Percentiles rank a stretch among this genome's conserved stretches.
Evolutionary conservation across 2,797 vertebrate genomes (phyloP).

Genomic region (Geotrypetes seraphini): DNA sequence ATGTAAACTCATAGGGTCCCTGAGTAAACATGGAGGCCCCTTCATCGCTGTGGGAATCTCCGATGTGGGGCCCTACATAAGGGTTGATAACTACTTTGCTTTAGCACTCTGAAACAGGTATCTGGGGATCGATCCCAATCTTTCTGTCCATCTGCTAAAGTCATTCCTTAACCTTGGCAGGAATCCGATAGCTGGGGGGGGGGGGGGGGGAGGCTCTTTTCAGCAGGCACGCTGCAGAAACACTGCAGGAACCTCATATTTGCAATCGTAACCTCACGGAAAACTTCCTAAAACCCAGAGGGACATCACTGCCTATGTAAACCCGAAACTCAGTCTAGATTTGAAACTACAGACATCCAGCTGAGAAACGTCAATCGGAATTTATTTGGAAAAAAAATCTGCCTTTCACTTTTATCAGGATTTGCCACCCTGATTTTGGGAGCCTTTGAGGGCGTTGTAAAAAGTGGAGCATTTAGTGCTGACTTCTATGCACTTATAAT

Average conservation of each 20-base stretch:
- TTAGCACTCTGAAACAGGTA: no score
- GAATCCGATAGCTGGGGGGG: slow-evolving; percentile 14
- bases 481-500: no score
- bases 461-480: no score
- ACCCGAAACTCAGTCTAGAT: slow-evolving; percentile 3
- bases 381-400: slow-evolving; percentile 25
- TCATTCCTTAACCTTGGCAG: slow-evolving; percentile 4
- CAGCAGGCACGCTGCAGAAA: not conserved
- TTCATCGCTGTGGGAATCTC: no score
- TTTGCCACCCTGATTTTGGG: not conserved
- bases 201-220: slow-evolving; percentile 2
- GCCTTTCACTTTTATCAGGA: slow-evolving; percentile 6
- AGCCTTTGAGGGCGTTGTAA: no score
- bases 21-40: no score
- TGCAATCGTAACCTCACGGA: not conserved
- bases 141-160: slow-evolving; percentile 24
- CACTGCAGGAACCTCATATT: slow-evolving; percentile 1
- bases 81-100: no score
- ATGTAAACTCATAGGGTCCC: no score
- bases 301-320: slow-evolving; percentile 17
- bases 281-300: not conserved
- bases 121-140: not conserved
- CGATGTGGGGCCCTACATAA: no score
- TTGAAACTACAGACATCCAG: slow-evolving; percentile 2
- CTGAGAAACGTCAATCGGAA: slow-evolving; percentile 18